These are phyloP conservation scores for Morpho deidamia DNA, from an alignment of 2,888 invertebrate genomes.

Conservation along the genomic window DNA sequence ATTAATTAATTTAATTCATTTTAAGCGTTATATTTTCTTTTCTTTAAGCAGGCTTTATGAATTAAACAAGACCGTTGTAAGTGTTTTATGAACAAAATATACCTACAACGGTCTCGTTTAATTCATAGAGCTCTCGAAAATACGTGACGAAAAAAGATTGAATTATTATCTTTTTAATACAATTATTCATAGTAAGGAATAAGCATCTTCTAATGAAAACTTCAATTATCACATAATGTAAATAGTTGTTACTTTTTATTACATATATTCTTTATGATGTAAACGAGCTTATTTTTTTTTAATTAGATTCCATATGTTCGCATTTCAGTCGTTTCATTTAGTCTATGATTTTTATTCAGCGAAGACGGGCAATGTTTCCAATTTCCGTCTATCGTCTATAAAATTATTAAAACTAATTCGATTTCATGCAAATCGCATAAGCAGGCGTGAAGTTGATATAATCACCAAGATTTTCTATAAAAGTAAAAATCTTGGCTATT, in stretches of 20 bases:
- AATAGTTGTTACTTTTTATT: background rate
- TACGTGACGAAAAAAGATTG: too few species aligned
- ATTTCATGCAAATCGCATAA: slow-evolving; percentile 56
- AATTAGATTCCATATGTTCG: background rate
- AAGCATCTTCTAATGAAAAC: too few species aligned
- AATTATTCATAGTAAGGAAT: too few species aligned
- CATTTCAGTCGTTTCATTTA: slow-evolving; percentile 27
- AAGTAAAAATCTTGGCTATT: slow-evolving; percentile 25
- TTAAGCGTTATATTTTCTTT: background rate
- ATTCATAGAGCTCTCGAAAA: too few species aligned
- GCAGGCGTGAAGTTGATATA: slow-evolving; percentile 47
- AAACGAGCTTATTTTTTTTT: background rate
- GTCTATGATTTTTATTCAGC: slow-evolving; percentile 51
- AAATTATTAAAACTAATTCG: slow-evolving; percentile 25
- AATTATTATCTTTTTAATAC: too few species aligned
- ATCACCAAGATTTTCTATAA: slow-evolving; percentile 28
- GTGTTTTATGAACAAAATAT: too few species aligned
- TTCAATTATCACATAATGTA: too few species aligned
- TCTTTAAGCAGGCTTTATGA: too few species aligned
- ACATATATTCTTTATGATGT: background rate
- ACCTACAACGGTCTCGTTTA: too few species aligned
- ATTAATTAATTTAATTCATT: background rate
- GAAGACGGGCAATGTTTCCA: slow-evolving; percentile 33
- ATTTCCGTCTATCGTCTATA: slow-evolving; percentile 14
- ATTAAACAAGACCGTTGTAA: too few species aligned